Evolutionary conservation across 2,113 vertebrate species (phyloP).

Genomic region (Aix galericulata): DNA sequence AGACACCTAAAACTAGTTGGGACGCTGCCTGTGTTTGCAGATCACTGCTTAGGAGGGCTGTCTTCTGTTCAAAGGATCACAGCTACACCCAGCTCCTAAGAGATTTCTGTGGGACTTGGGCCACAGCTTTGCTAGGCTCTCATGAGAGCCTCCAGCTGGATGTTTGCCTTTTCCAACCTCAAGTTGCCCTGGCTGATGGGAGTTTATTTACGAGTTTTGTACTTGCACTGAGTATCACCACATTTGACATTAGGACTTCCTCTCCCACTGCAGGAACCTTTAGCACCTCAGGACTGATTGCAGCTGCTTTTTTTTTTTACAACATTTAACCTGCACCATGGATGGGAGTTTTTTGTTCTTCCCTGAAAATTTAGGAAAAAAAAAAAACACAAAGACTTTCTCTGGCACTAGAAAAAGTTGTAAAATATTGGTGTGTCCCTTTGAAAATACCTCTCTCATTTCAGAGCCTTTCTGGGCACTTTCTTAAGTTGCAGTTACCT

Average conservation of each 20-base stretch:
- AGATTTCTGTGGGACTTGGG: neutral
- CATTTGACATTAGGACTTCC: too few relatives aligned
- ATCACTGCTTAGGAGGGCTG: neutral
- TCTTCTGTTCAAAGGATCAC: neutral
- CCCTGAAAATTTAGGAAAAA: neutral
- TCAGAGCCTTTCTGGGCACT: neutral
- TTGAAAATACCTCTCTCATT: neutral
- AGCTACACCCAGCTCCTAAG: neutral
- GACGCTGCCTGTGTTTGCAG: neutral
- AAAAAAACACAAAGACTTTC: neutral
- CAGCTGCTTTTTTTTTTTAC: neutral
- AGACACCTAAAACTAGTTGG: slow-evolving; percentile 6
- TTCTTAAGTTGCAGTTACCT: slow-evolving; percentile 74
- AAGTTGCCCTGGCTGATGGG: accelerated
- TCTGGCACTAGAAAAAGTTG: neutral
- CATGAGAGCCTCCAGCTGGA: neutral
- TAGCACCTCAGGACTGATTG: neutral
- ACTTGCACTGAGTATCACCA: neutral
- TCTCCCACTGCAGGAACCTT: neutral
- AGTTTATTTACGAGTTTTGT: neutral
- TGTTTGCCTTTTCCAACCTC: neutral
- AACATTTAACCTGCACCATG: accelerated
- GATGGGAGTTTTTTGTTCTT: neutral
- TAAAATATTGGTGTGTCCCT: neutral
- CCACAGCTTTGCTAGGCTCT: neutral